These are phyloP conservation scores for rabbit (Oryctolagus cuniculus) DNA, from an alignment of 2,113 vertebrate genomes.

Conservation along the genomic window mOryCun1.1 NC_091432.1:96254501-96255000, in stretches of 20 bases:
- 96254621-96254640: slow-evolving; percentile 81
- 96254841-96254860: slow-evolving; percentile 84
- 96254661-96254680: slow-evolving; percentile 87
- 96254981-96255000: not conserved
- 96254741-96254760: slow-evolving; percentile 84
- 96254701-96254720: slow-evolving; percentile 86
- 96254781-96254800: slow-evolving; percentile 83
- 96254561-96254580: slow-evolving; percentile 52
- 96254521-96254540: slow-evolving; percentile 2
- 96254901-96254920: slow-evolving; percentile 78
- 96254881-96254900: slow-evolving; percentile 86
- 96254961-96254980: not conserved
- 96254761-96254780: slow-evolving; percentile 87
- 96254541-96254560: not conserved
- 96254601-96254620: slow-evolving; percentile 80
- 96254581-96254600: slow-evolving; percentile 77
- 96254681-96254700: slow-evolving; percentile 87
- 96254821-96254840: slow-evolving; percentile 83
- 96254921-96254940: slow-evolving; percentile 83
- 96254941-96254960: slow-evolving; percentile 43
- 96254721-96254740: slow-evolving; percentile 88
- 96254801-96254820: slow-evolving; percentile 88
- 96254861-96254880: slow-evolving; percentile 86
- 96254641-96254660: slow-evolving; percentile 86
- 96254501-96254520: not conserved